Percentiles rank a stretch among this genome's conserved stretches.
Conservation (phyloP, 2,113 vertebrate genomes). For the Aix galericulata region DNA sequence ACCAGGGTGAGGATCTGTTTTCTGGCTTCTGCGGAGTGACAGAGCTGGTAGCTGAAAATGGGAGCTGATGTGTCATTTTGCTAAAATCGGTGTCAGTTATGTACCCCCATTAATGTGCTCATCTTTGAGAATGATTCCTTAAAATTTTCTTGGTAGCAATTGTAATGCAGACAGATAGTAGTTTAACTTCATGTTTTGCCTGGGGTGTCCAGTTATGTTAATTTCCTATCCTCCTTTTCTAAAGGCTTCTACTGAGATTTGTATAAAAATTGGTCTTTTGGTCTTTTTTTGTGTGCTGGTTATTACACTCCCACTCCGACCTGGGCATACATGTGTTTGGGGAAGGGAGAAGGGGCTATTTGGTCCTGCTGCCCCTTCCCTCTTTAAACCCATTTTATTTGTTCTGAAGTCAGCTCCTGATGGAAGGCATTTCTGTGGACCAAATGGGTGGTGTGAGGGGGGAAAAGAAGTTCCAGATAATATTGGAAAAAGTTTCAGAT, state of each 20-base stretch:
- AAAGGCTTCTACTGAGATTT: not conserved
- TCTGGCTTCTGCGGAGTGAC: not conserved
- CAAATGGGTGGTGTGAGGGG: not conserved
- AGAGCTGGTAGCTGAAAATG: not conserved
- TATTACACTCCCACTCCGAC: not conserved
- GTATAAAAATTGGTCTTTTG: not conserved
- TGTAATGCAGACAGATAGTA: not conserved
- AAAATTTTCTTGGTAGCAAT: not conserved
- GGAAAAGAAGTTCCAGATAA: not conserved
- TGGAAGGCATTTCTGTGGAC: not conserved
- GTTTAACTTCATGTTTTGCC: not conserved
- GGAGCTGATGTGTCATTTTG: not conserved
- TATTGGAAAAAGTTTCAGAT: not conserved
- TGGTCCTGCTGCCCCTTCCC: not conserved
- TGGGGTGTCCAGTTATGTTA: not conserved
- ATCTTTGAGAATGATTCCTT: not conserved
- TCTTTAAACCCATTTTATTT: not conserved
- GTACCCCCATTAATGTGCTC: not conserved
- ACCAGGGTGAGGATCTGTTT: not conserved
- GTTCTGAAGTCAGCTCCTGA: not conserved
- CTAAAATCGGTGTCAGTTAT: not conserved
- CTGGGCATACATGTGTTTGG: not conserved
- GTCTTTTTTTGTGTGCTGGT: not conserved
- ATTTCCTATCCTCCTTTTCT: not conserved
- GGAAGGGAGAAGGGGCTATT: not conserved